Conservation (phyloP, 92 coral and sea anemone genomes). For the Anthopleura xanthogrammica region DNA sequence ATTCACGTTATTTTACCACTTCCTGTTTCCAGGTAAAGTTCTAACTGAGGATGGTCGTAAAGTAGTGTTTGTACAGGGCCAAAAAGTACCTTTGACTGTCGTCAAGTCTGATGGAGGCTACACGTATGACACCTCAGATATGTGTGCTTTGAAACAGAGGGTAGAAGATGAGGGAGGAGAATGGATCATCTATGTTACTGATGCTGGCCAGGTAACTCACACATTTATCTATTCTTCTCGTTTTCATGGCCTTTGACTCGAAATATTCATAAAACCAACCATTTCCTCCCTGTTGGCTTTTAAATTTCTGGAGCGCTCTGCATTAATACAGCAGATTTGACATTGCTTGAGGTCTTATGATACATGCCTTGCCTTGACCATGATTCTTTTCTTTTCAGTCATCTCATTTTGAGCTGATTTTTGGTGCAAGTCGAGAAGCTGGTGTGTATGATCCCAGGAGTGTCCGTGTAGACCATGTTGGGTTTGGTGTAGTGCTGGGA, state of each 20-base stretch:
- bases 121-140: conserved; percentile 94
- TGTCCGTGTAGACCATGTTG: conserved; percentile 87
- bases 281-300: no score
- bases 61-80: conserved; percentile 79
- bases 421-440: conserved; percentile 81
- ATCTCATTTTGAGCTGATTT: conserved; percentile 83
- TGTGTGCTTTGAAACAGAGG: conserved; percentile 89
- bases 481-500: conserved; percentile 97
- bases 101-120: conserved; percentile 98
- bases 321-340: no score
- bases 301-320: no score
- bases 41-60: conserved; percentile 92
- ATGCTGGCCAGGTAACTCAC: conserved; percentile 87
- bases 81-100: conserved; percentile 80
- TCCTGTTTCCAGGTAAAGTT: conserved; percentile 57
- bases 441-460: conserved; percentile 81
- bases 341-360: no score
- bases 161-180: conserved; percentile 81
- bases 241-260: not conserved
- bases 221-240: not conserved
- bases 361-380: no score
- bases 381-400: conserved; percentile 37
- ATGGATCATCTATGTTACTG: conserved; percentile 93
- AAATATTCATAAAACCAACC: no score
- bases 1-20: not conserved